These are phyloP conservation scores for Drosophila orena DNA, from an alignment of 1,140 invertebrate species.

Conservation along the genomic window DNA sequence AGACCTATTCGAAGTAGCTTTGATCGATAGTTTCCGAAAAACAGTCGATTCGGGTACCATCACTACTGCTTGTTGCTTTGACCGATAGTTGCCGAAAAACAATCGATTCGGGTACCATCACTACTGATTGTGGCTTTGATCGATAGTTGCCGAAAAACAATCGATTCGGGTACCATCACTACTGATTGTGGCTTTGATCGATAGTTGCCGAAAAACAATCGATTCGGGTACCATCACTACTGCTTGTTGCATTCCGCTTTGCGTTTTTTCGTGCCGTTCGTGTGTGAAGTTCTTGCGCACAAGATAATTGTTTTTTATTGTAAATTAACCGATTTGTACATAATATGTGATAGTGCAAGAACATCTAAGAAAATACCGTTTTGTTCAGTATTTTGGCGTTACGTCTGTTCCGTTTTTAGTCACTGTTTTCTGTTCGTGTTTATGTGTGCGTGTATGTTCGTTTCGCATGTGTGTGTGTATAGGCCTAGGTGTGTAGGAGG, in stretches of 20 bases:
- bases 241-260: constrained; percentile 43
- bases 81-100: neutral
- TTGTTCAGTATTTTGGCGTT: constrained; percentile 40
- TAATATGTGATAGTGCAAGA: constrained; percentile 16
- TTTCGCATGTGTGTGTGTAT: constrained; percentile 20
- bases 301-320: constrained; percentile 27
- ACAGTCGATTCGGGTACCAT: neutral
- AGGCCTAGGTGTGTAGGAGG: constrained; percentile 40
- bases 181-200: no score
- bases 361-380: constrained; percentile 9
- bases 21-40: neutral
- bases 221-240: neutral
- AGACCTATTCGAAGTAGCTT: no score
- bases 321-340: constrained; percentile 34
- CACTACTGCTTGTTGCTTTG: constrained; percentile 32
- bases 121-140: constrained; percentile 30
- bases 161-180: neutral
- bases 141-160: neutral
- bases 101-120: neutral
- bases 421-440: constrained; percentile 27
- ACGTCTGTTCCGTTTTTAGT: constrained; percentile 12
- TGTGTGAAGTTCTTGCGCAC: constrained; percentile 24
- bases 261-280: constrained; percentile 16
- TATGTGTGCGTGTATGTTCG: constrained; percentile 18
- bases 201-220: neutral